phyloP scores from a whole-genome alignment of 2,113 vertebrate genomes.

The Oreochromis niloticus region DNA sequence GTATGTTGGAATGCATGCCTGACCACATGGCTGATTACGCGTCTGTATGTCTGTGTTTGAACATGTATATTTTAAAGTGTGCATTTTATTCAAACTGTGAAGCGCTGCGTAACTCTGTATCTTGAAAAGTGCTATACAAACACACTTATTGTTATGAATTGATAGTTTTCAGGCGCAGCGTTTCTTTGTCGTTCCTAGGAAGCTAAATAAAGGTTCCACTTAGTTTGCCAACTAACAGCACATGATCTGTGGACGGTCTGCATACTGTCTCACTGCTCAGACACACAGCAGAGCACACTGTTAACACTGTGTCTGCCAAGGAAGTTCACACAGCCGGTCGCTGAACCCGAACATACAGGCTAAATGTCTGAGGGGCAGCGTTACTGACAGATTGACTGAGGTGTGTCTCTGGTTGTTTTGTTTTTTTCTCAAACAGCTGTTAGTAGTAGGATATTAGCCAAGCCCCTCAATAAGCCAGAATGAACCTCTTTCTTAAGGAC shows the following conservation, averaged over 20 bases:
- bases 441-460: not conserved
- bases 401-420: not conserved
- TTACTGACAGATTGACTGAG: not conserved
- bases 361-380: not conserved
- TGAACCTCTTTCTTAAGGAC: not conserved
- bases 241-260: conserved; percentile 32
- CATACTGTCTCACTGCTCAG: not conserved
- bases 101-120: not conserved
- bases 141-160: not conserved
- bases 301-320: not conserved
- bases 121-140: not conserved
- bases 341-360: not conserved
- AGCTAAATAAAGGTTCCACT: conserved; percentile 31
- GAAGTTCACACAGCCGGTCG: not conserved
- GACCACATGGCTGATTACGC: not conserved
- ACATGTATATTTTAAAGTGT: not conserved
- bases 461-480: not conserved
- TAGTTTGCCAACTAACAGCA: conserved; percentile 36
- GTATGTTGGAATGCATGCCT: not conserved
- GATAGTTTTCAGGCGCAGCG: not conserved
- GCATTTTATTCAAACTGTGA: not conserved
- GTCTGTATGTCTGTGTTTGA: not conserved
- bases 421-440: not conserved
- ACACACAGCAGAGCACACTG: not conserved
- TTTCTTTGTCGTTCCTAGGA: not conserved